These are phyloP conservation scores for Tychaedon coryphoeus DNA, from an alignment of 2,113 vertebrate species.

Conservation along the genomic window DNA sequence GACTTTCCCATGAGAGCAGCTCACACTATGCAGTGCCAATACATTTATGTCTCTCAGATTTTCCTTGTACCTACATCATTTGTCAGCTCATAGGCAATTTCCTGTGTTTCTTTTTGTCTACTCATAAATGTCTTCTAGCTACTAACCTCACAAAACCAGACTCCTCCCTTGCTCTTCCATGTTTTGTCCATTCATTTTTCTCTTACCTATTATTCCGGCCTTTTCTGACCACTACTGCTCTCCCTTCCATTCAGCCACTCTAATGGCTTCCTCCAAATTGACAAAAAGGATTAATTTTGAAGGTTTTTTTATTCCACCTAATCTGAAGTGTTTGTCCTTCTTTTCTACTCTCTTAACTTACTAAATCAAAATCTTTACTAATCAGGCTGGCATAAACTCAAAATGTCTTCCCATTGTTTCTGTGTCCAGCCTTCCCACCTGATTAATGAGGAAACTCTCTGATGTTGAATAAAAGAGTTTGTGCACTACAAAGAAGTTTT, in stretches of 20 bases:
- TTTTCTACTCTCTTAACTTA: background rate
- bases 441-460: background rate
- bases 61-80: background rate
- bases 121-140: background rate
- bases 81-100: background rate
- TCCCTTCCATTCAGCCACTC: background rate
- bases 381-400: background rate
- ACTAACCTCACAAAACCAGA: background rate
- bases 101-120: background rate
- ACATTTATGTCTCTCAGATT: background rate
- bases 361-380: background rate
- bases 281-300: background rate
- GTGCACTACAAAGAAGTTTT: background rate
- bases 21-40: background rate
- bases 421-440: background rate
- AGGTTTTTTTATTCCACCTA: background rate
- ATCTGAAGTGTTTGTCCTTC: background rate
- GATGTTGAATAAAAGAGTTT: constrained; percentile 41
- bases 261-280: background rate
- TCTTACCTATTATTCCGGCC: background rate
- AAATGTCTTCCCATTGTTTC: background rate
- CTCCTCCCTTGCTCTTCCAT: background rate
- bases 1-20: fast-evolving
- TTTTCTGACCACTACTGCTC: background rate
- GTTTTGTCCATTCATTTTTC: background rate